phyloP scores from a whole-genome alignment of 2,888 invertebrate species.

The Colletes collaris region DNA sequence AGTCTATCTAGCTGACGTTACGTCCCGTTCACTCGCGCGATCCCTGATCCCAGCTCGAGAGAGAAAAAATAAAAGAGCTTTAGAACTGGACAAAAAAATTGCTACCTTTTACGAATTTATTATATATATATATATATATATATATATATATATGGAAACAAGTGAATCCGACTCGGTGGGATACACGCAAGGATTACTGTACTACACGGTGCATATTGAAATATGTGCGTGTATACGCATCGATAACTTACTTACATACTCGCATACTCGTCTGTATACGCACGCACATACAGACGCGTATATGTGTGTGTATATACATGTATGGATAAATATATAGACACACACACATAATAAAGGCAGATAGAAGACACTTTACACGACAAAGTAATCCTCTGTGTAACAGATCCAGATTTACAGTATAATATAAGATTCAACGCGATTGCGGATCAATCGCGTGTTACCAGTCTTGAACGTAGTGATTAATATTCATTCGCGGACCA shows the following conservation, averaged over 20 bases:
- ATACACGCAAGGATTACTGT: too few relatives aligned
- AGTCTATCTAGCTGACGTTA: too few relatives aligned
- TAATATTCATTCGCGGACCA: constrained; percentile 68
- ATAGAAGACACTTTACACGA: constrained; percentile 76
- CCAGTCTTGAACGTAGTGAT: constrained; percentile 75
- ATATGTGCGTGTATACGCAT: constrained; percentile 8
- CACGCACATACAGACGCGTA: background rate
- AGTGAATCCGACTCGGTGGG: too few relatives aligned
- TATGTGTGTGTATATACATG: background rate
- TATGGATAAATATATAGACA: constrained; percentile 21
- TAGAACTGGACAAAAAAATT: too few relatives aligned
- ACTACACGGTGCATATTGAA: too few relatives aligned
- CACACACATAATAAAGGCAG: constrained; percentile 71
- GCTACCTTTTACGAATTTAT: too few relatives aligned
- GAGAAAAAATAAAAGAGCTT: too few relatives aligned
- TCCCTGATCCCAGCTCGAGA: too few relatives aligned
- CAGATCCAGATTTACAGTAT: constrained; percentile 73
- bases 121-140: too few relatives aligned
- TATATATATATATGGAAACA: too few relatives aligned
- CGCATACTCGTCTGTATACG: constrained; percentile 7
- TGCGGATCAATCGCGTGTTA: constrained; percentile 69
- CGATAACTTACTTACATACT: constrained; percentile 11
- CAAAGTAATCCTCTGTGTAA: constrained; percentile 79
- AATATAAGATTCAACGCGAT: constrained; percentile 71
- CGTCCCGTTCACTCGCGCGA: too few relatives aligned